These are phyloP conservation scores for Pogonomyrmex barbatus DNA, from an alignment of 1,140 invertebrate genomes.

Conservation along the genomic window DNA sequence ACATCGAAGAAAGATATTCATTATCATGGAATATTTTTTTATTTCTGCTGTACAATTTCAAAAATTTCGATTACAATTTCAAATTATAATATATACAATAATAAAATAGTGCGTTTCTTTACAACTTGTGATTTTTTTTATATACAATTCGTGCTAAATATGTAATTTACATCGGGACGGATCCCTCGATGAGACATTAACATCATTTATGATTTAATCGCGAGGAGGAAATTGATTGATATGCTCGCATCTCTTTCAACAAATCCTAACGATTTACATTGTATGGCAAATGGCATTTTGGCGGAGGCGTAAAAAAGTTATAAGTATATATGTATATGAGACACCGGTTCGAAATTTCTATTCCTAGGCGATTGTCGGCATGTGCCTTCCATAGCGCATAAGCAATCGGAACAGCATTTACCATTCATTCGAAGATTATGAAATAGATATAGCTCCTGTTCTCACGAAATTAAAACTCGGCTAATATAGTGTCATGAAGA, in stretches of 20 bases:
- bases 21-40: constrained; percentile 64
- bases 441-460: neutral
- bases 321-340: neutral
- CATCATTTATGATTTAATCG: neutral
- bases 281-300: neutral
- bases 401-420: constrained; percentile 22
- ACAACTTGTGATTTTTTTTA: constrained; percentile 59
- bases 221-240: neutral
- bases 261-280: constrained; percentile 3
- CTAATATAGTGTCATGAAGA: neutral
- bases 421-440: constrained; percentile 7
- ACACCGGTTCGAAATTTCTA: constrained; percentile 35
- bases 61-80: constrained; percentile 22
- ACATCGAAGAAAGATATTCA: neutral
- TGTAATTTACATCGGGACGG: constrained; percentile 44
- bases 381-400: neutral
- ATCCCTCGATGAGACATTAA: constrained; percentile 24
- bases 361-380: neutral
- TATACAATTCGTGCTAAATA: constrained; percentile 61
- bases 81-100: constrained; percentile 67
- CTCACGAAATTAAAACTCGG: constrained; percentile 8
- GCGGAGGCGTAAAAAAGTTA: constrained; percentile 17
- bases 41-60: constrained; percentile 70
- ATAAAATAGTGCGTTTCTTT: constrained; percentile 69
- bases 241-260: neutral